A percentile compares a stretch with the other conserved stretches of the same genome.
Conservation (phyloP, 2,113 vertebrate genomes). For the Garra rufa region DNA sequence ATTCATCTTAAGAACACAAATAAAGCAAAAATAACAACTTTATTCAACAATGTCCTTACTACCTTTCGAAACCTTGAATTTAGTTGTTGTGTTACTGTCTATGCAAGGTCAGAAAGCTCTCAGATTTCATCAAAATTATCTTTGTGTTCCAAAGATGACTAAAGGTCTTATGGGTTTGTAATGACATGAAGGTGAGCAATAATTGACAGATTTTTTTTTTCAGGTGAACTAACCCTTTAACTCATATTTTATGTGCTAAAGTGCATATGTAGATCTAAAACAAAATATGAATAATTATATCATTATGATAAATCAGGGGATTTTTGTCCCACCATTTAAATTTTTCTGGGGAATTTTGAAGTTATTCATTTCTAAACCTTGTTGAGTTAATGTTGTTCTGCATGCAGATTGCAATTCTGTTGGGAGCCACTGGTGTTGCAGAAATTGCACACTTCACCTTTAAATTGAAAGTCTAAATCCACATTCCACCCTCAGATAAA, state of each 20-base stretch:
- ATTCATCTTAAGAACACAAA: too few species aligned
- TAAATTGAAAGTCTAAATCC: slow-evolving; percentile 7
- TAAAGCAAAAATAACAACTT: too few species aligned
- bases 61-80: too few species aligned
- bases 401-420: background rate
- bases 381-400: background rate
- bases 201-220: too few species aligned
- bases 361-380: background rate
- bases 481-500: background rate
- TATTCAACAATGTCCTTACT: too few species aligned
- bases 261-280: background rate
- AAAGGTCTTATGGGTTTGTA: too few species aligned
- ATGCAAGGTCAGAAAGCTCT: too few species aligned
- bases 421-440: background rate
- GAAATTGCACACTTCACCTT: background rate
- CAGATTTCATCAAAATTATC: too few species aligned
- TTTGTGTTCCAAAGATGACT: too few species aligned
- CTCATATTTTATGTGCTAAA: background rate
- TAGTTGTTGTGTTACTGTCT: too few species aligned
- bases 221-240: too few species aligned
- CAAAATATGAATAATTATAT: background rate
- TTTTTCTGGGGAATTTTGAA: background rate
- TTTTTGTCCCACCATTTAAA: background rate
- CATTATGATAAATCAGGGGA: background rate
- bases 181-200: too few species aligned